phyloP scores from a whole-genome alignment of 2,113 vertebrate genomes.

The Lepus europaeus region DNA sequence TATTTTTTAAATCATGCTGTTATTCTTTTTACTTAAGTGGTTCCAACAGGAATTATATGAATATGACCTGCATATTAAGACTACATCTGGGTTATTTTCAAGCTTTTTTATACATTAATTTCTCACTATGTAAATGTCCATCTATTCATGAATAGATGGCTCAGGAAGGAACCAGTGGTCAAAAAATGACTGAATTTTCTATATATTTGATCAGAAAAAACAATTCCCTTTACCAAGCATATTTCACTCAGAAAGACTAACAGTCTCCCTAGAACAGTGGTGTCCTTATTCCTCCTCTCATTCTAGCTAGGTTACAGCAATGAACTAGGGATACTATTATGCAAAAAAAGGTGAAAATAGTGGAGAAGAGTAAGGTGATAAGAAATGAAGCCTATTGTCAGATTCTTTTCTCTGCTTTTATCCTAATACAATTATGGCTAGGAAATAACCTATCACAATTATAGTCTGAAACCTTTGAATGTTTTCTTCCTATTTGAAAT shows the following conservation, averaged over 20 bases:
- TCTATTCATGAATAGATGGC: not conserved
- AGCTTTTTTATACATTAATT: not conserved
- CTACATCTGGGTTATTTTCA: not conserved
- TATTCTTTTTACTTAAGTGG: not conserved
- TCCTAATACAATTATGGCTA: not conserved
- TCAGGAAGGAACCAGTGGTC: not conserved
- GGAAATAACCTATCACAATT: not conserved
- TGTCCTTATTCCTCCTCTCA: not conserved
- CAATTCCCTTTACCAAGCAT: not conserved
- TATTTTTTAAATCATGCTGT: constrained; percentile 13
- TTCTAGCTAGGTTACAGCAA: not conserved
- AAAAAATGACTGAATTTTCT: constrained; percentile 37
- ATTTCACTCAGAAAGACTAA: constrained; percentile 12
- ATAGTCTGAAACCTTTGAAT: not conserved
- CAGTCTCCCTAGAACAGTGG: not conserved
- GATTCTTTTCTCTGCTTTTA: not conserved
- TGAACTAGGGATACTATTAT: not conserved
- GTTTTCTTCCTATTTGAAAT: not conserved
- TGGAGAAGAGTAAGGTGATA: not conserved
- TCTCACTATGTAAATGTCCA: not conserved
- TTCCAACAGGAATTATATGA: constrained; percentile 17
- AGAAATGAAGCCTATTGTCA: not conserved
- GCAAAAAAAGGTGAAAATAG: not conserved
- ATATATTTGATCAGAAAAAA: not conserved
- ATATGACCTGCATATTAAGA: constrained; percentile 29